A percentile compares a stretch with the other conserved stretches of the same genome.
Conservation (phyloP, 2,797 vertebrate genomes). For the Cynodonichthys magdalenae region DNA sequence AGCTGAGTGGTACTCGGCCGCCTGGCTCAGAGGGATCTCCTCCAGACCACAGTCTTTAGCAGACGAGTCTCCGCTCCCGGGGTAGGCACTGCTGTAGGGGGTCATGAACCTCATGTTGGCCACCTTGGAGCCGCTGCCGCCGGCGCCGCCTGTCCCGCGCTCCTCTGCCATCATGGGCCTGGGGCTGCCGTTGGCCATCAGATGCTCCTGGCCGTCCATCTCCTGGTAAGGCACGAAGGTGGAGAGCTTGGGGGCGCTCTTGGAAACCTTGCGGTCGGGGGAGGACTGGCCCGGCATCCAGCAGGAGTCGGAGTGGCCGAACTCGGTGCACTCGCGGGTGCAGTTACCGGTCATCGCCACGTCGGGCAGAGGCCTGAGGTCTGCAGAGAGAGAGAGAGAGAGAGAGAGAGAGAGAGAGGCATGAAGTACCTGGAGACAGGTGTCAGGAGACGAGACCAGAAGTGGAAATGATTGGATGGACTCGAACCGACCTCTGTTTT, state of each 20-base stretch:
- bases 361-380: slow-evolving; percentile 94
- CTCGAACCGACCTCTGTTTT: too few species aligned
- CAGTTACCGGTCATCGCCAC: slow-evolving; percentile 99
- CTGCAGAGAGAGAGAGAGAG: slow-evolving; percentile 65
- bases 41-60: slow-evolving; percentile 96
- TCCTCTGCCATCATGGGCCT: slow-evolving; percentile 88
- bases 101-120: slow-evolving; percentile 96
- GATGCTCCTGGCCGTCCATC: slow-evolving; percentile 92
- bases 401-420: too few species aligned
- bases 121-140: slow-evolving; percentile 92
- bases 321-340: slow-evolving; percentile 96
- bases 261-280: slow-evolving; percentile 89
- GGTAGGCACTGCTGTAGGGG: slow-evolving; percentile 97
- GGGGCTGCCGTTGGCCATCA: slow-evolving; percentile 91
- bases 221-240: slow-evolving; percentile 99
- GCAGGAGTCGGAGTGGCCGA: slow-evolving; percentile 97
- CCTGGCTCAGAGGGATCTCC: slow-evolving; percentile 97
- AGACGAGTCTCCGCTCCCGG: slow-evolving; percentile 88
- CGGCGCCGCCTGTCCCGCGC: slow-evolving; percentile 68
- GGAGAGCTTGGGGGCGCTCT: slow-evolving; percentile 93
- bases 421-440: too few species aligned
- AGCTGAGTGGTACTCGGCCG: slow-evolving; percentile 90
- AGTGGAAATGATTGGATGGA: too few species aligned
- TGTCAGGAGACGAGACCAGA: too few species aligned
- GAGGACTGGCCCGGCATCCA: slow-evolving; percentile 99